These are phyloP conservation scores for Imbricaverruca yamaguchii DNA, from an alignment of 2,888 invertebrate species.

Conservation along the genomic window DNA sequence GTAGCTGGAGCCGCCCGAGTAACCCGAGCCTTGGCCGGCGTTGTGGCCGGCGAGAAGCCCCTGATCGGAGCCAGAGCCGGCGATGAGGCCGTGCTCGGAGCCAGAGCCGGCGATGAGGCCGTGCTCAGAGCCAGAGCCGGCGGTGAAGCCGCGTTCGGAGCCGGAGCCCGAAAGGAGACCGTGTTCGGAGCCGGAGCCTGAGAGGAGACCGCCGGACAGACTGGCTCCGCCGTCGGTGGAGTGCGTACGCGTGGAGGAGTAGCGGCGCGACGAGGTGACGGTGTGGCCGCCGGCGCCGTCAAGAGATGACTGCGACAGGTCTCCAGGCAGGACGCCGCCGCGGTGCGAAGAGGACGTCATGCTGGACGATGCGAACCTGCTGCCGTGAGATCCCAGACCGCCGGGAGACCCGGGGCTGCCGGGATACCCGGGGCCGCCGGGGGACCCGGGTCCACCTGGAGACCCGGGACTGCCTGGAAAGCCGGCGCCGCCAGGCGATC, in stretches of 20 bases:
- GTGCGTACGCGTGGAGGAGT: background rate
- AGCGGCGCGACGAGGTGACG: background rate
- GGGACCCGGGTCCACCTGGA: too few relatives aligned
- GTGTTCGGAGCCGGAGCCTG: slow-evolving; percentile 31
- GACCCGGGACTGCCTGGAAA: too few relatives aligned
- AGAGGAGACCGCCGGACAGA: background rate
- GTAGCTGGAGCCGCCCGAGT: background rate
- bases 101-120: slow-evolving; percentile 25
- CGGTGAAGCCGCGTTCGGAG: slow-evolving; percentile 26
- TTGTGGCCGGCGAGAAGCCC: slow-evolving; percentile 23
- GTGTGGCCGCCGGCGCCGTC: background rate
- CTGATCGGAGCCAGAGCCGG: slow-evolving; percentile 26
- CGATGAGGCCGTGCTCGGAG: slow-evolving; percentile 26
- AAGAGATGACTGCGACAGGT: too few relatives aligned
- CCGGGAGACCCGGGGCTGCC: too few relatives aligned
- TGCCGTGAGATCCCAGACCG: too few relatives aligned
- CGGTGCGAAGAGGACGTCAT: too few relatives aligned
- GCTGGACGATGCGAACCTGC: too few relatives aligned
- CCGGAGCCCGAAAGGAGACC: slow-evolving; percentile 25
- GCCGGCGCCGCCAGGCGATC: background rate
- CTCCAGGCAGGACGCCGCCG: too few relatives aligned
- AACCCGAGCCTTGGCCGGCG: slow-evolving; percentile 22
- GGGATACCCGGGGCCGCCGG: too few relatives aligned
- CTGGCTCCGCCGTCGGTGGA: background rate
- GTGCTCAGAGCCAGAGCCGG: slow-evolving; percentile 26